phyloP scores from a whole-genome alignment of 2,113 vertebrate species.

The Coryphaenoides rupestris region DNA sequence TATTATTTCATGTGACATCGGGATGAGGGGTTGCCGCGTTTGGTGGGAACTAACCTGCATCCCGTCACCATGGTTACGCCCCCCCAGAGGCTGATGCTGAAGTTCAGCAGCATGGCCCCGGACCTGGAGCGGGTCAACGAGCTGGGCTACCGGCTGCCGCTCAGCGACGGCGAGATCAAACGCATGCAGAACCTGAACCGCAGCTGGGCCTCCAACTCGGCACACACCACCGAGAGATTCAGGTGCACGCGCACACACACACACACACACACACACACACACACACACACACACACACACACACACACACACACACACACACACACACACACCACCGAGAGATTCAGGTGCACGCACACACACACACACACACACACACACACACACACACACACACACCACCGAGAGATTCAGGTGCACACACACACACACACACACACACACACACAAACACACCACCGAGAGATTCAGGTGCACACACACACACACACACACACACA shows the following conservation, averaged over 20 bases:
- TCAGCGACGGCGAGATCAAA: conserved; percentile 93
- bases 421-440: too few relatives aligned
- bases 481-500: too few relatives aligned
- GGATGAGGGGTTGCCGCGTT: too few relatives aligned
- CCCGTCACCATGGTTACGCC: conserved; percentile 5
- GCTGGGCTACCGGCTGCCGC: conserved; percentile 88
- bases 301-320: too few relatives aligned
- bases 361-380: conserved; percentile 1
- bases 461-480: conserved; percentile 98
- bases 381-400: too few relatives aligned
- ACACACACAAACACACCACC: too few relatives aligned
- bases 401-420: conserved; percentile 97
- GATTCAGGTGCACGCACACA: neutral
- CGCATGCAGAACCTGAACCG: conserved; percentile 92
- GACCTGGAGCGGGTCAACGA: conserved; percentile 92
- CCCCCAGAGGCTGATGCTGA: conserved; percentile 86
- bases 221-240: conserved; percentile 93
- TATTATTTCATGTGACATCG: too few relatives aligned
- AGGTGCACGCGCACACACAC: conserved; percentile 83
- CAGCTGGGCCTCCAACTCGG: conserved; percentile 84
- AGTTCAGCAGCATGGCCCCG: conserved; percentile 87
- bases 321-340: neutral
- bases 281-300: too few relatives aligned
- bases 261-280: too few relatives aligned
- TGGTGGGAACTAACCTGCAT: too few relatives aligned